Percentiles rank a stretch among this genome's conserved stretches.
Conservation (phyloP, 2,797 vertebrate genomes). For the Podargus strigoides region DNA sequence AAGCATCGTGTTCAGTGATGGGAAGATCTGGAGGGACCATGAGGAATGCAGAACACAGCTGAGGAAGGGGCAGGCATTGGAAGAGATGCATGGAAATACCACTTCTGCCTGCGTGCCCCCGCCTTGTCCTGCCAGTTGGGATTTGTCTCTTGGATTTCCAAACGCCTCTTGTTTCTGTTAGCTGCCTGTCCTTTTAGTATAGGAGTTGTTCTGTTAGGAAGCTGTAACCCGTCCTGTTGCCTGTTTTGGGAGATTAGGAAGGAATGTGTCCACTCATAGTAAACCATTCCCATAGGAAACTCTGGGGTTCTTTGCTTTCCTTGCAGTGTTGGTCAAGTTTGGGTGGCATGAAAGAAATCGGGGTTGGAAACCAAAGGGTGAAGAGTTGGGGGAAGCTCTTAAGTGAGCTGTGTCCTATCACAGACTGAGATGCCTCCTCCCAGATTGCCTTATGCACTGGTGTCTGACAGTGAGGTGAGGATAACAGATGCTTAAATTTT, state of each 20-base stretch:
- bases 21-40: background rate
- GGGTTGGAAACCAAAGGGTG: background rate
- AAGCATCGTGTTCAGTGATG: fast-evolving
- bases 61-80: background rate
- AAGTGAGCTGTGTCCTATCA: background rate
- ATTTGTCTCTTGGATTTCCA: background rate
- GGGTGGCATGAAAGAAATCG: background rate
- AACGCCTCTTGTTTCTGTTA: background rate
- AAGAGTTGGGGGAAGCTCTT: background rate
- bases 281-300: background rate
- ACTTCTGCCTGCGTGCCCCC: background rate
- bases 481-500: background rate
- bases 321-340: background rate
- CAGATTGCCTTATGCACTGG: background rate
- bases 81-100: background rate
- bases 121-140: background rate
- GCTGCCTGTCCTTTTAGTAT: background rate
- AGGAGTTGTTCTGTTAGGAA: background rate
- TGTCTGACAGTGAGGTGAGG: background rate
- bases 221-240: background rate
- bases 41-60: background rate
- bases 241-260: background rate
- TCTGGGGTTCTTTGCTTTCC: background rate
- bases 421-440: background rate
- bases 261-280: background rate